Evolutionary conservation across 2,797 vertebrate species (phyloP).

Genomic region (Salarias fasciatus): DNA sequence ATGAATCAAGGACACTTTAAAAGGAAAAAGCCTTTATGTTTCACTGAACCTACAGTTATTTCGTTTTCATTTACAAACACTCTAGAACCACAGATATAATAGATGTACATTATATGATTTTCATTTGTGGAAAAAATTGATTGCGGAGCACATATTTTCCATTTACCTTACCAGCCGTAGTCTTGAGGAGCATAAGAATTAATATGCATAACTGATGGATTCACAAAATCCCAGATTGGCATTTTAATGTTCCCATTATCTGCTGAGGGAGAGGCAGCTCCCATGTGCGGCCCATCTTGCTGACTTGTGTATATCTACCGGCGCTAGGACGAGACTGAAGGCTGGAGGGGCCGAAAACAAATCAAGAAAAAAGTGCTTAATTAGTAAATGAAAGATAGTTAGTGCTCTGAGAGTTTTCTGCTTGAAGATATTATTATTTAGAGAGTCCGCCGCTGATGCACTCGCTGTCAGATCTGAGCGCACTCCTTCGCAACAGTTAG

Average conservation of each 20-base stretch:
- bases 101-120: constrained; percentile 16
- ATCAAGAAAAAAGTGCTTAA: constrained; percentile 30
- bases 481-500: constrained; percentile 45
- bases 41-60: constrained; percentile 11
- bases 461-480: constrained; percentile 10
- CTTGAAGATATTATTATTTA: constrained; percentile 36
- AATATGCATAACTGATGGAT: constrained; percentile 63
- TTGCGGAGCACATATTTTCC: constrained; percentile 27
- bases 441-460: constrained; percentile 19
- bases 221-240: constrained; percentile 67
- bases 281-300: constrained; percentile 56
- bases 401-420: constrained; percentile 24
- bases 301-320: constrained; percentile 46
- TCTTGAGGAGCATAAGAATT: constrained; percentile 52
- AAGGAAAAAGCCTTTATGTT: constrained; percentile 3
- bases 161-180: constrained; percentile 14
- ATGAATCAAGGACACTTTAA: constrained; percentile 23
- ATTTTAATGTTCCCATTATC: constrained; percentile 73
- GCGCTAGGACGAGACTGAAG: constrained; percentile 22
- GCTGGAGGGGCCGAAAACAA: constrained; percentile 23
- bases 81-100: background rate
- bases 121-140: constrained; percentile 4
- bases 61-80: background rate
- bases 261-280: constrained; percentile 56
- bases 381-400: constrained; percentile 50